Conservation (phyloP, 2,797 vertebrate species). For the Perodicticus potto region DNA sequence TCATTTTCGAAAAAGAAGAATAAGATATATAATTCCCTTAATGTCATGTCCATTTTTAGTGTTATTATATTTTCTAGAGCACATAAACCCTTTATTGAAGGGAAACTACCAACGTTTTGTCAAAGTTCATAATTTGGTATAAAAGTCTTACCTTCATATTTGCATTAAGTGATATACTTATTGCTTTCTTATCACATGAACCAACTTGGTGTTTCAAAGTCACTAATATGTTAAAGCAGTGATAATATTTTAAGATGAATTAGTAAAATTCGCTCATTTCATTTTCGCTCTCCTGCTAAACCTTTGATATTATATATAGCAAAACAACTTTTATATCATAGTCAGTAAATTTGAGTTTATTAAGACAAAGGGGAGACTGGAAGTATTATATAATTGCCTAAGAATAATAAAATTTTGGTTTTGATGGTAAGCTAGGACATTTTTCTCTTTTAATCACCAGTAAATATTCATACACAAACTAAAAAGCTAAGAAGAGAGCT, state of each 20-base stretch:
- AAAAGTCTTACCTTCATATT: constrained; percentile 83
- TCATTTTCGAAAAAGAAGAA: constrained; percentile 39
- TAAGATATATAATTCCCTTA: constrained; percentile 30
- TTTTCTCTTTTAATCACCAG: constrained; percentile 3
- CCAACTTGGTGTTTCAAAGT: constrained; percentile 77
- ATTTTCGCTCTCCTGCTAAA: constrained; percentile 72
- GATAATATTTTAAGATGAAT: constrained; percentile 84
- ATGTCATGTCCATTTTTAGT: neutral
- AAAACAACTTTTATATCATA: constrained; percentile 74
- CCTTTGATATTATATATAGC: constrained; percentile 63
- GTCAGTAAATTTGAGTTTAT: constrained; percentile 81
- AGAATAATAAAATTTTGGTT: constrained; percentile 24
- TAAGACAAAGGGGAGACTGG: constrained; percentile 70
- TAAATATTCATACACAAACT: neutral
- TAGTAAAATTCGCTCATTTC: constrained; percentile 83
- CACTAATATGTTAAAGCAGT: constrained; percentile 76
- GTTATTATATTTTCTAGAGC: constrained; percentile 32
- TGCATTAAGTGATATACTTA: constrained; percentile 82
- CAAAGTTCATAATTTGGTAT: constrained; percentile 81
- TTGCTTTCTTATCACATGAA: constrained; percentile 86
- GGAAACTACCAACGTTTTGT: constrained; percentile 80
- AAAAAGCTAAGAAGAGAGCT: neutral
- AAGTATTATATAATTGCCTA: constrained; percentile 34
- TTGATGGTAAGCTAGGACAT: constrained; percentile 26
- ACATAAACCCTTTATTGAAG: constrained; percentile 75